These are phyloP conservation scores for Dendrocincla fuliginosa DNA, from an alignment of 2,797 vertebrate genomes.

Conservation along the genomic window DNA sequence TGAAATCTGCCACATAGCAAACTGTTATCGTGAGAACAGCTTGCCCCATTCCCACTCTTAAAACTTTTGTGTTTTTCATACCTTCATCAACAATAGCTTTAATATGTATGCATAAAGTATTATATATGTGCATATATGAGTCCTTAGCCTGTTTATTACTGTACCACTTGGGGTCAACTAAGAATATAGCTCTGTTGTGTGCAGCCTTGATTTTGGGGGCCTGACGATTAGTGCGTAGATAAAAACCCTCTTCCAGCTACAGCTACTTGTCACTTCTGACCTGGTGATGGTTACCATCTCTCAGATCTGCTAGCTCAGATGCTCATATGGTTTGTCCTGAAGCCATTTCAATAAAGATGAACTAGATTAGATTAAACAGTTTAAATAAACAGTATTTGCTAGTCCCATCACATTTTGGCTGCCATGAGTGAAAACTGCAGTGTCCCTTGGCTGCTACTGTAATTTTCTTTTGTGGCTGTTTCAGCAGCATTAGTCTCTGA, in stretches of 20 bases:
- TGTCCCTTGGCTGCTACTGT: slow-evolving; percentile 1
- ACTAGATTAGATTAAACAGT: background rate
- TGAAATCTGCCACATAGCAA: background rate
- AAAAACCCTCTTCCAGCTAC: background rate
- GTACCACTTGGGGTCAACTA: background rate
- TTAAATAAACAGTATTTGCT: slow-evolving; percentile 3
- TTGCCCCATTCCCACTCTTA: background rate
- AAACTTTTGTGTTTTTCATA: background rate
- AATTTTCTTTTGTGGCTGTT: slow-evolving; percentile 42
- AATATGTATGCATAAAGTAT: background rate
- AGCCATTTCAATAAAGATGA: background rate
- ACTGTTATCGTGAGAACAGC: background rate
- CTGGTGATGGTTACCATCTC: background rate
- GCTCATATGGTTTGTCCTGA: background rate
- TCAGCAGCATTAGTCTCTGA: background rate
- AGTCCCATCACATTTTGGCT: background rate
- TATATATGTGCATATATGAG: background rate
- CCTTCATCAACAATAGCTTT: background rate
- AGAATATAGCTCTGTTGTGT: background rate
- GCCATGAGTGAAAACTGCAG: background rate
- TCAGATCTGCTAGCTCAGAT: background rate
- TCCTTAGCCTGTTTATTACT: background rate
- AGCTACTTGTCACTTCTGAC: background rate
- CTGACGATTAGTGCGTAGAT: background rate
- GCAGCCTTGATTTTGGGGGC: background rate